Conservation (phyloP, 2,888 invertebrate genomes). For the Mongoloraphidia duomilia region DNA sequence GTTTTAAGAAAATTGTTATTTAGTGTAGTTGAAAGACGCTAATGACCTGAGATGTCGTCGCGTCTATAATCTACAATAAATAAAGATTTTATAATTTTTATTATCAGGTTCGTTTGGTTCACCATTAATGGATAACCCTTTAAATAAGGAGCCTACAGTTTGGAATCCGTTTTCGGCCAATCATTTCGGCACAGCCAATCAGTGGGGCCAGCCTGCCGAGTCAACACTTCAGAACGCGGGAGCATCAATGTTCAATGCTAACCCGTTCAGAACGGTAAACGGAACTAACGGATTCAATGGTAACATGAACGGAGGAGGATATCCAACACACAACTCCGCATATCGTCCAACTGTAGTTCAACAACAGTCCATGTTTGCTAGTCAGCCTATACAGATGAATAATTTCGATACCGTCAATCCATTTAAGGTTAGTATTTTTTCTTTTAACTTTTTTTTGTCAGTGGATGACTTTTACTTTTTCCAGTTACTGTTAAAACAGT, state of each 20-base stretch:
- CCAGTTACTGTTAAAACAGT: not conserved
- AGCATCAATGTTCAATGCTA: conserved; percentile 13
- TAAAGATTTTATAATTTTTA: not conserved
- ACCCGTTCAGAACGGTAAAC: conserved; percentile 23
- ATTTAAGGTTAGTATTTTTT: conserved; percentile 22
- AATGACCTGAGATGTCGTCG: too few species aligned
- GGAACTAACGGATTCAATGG: conserved; percentile 17
- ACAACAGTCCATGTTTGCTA: conserved; percentile 6
- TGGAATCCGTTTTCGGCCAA: conserved; percentile 2
- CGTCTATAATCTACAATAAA: too few species aligned
- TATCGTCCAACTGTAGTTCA: conserved; percentile 15
- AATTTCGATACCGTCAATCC: conserved; percentile 25
- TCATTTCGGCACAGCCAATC: not conserved
- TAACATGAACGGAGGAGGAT: conserved; percentile 19
- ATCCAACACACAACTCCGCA: conserved; percentile 18
- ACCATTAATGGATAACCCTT: not conserved
- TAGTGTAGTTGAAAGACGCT: too few species aligned
- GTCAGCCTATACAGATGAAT: conserved; percentile 3
- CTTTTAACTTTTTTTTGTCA: not conserved
- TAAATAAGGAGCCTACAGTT: not conserved
- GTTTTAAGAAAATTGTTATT: too few species aligned
- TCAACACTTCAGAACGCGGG: conserved; percentile 2
- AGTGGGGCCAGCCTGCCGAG: conserved; percentile 4
- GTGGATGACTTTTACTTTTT: not conserved
- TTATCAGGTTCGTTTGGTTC: not conserved